Conservation (phyloP, 2,113 vertebrate species). For the Euleptes europaea region DNA sequence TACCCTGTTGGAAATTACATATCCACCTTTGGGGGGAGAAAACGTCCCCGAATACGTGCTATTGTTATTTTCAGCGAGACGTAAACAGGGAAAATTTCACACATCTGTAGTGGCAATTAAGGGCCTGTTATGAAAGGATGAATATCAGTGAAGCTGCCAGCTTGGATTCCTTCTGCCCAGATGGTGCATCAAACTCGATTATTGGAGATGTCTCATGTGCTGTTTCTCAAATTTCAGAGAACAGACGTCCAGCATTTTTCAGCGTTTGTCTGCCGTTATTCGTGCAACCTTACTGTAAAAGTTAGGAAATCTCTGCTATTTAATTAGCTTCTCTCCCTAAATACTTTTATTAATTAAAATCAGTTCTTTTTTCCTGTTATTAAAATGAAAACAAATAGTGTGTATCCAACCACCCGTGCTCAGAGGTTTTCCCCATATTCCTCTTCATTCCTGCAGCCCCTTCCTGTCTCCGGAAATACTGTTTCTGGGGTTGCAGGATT, state of each 20-base stretch:
- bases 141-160: slow-evolving; percentile 48
- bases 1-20: background rate
- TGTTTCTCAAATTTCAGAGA: slow-evolving; percentile 39
- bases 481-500: too few relatives aligned
- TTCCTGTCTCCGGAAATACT: too few relatives aligned
- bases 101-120: slow-evolving; percentile 36
- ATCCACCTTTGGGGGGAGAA: background rate
- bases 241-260: slow-evolving; percentile 21
- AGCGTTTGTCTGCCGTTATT: too few relatives aligned
- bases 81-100: background rate
- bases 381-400: too few relatives aligned
- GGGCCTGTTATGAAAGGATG: slow-evolving; percentile 46
- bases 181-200: slow-evolving; percentile 46
- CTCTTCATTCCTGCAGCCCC: too few relatives aligned
- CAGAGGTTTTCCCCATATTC: too few relatives aligned
- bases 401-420: too few relatives aligned
- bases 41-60: background rate
- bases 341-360: background rate
- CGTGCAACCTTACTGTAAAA: background rate
- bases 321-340: background rate
- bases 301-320: too few relatives aligned
- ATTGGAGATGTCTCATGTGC: slow-evolving; percentile 43
- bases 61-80: background rate
- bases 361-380: background rate
- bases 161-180: slow-evolving; percentile 31